phyloP scores from a whole-genome alignment of 2,113 vertebrate genomes.

The Seriola aureovittata region DNA sequence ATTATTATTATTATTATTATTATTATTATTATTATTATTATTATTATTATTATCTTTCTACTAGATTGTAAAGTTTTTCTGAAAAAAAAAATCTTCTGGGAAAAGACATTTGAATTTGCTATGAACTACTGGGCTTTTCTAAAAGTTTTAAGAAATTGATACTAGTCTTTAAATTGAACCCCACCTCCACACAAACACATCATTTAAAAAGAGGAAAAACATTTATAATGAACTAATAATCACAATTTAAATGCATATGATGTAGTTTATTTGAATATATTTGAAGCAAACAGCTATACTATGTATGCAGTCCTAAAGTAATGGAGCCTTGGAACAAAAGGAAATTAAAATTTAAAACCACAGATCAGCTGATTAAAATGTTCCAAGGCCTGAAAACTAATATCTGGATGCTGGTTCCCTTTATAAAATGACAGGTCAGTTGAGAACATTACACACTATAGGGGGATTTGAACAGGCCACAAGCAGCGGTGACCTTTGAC shows the following conservation, averaged over 20 bases:
- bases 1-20: no score
- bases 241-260: not conserved
- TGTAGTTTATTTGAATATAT: not conserved
- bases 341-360: not conserved
- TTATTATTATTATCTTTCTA: no score
- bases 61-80: no score
- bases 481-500: constrained; percentile 81
- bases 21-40: not conserved
- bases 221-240: not conserved
- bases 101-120: not conserved
- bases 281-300: not conserved
- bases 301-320: not conserved
- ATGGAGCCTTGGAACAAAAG: not conserved
- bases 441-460: constrained; percentile 74
- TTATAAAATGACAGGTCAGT: constrained; percentile 60
- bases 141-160: not conserved
- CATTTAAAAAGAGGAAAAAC: not conserved
- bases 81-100: not conserved
- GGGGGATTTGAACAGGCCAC: constrained; percentile 79
- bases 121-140: not conserved
- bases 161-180: not conserved
- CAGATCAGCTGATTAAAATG: constrained; percentile 50
- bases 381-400: constrained; percentile 43
- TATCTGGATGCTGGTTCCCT: constrained; percentile 46
- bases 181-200: not conserved